Conservation (phyloP, 2,797 vertebrate genomes). For the Poecilia wingei region DNA sequence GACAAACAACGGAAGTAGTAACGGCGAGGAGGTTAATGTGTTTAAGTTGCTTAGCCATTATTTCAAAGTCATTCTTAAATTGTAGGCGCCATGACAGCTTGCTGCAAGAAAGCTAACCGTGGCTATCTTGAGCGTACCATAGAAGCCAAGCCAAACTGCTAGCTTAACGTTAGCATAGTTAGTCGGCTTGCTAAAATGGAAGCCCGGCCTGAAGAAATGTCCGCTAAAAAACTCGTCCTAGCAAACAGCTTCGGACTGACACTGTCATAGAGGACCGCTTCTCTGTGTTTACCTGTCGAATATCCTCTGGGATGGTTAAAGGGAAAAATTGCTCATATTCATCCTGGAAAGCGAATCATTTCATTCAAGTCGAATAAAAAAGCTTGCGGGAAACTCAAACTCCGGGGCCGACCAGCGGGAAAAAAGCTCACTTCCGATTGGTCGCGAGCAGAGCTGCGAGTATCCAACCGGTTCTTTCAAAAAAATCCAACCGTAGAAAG, state of each 20-base stretch:
- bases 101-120: slow-evolving; percentile 51
- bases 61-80: slow-evolving; percentile 29
- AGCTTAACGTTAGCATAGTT: slow-evolving; percentile 51
- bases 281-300: slow-evolving; percentile 58
- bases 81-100: slow-evolving; percentile 74
- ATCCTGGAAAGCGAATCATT: slow-evolving; percentile 64
- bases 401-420: slow-evolving; percentile 92
- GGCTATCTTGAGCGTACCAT: slow-evolving; percentile 48
- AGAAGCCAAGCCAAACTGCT: slow-evolving; percentile 30
- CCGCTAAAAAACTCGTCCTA: slow-evolving; percentile 8
- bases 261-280: slow-evolving; percentile 13
- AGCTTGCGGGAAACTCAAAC: slow-evolving; percentile 85
- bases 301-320: slow-evolving; percentile 55
- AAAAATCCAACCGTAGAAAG: slow-evolving; percentile 71
- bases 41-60: slow-evolving; percentile 2
- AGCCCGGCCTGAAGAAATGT: slow-evolving; percentile 57
- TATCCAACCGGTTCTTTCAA: slow-evolving; percentile 90
- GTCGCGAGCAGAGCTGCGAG: slow-evolving; percentile 75
- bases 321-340: slow-evolving; percentile 68
- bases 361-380: slow-evolving; percentile 75
- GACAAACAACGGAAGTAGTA: accelerated
- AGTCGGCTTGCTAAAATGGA: slow-evolving; percentile 70
- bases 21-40: accelerated
- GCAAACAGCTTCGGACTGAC: slow-evolving; percentile 13
- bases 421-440: slow-evolving; percentile 94